Percentiles rank a stretch among this genome's conserved stretches.
phyloP scores from a whole-genome alignment of 2,797 vertebrate species.

The Rallus crepitans region DNA sequence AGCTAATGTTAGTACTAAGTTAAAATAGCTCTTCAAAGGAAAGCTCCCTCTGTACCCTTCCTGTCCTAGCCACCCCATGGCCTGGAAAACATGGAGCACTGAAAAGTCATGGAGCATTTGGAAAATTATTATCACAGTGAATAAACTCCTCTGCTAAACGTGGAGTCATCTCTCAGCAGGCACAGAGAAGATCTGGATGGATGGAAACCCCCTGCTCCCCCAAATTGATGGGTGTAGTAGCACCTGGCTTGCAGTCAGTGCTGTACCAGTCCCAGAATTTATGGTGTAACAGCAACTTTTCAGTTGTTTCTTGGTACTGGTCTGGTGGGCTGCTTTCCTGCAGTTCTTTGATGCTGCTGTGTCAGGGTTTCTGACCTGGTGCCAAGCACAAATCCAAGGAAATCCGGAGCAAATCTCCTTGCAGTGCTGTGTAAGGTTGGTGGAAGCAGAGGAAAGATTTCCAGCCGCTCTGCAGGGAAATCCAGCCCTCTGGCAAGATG shows the following conservation, averaged over 20 bases:
- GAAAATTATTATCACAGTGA: neutral
- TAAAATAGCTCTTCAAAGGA: neutral
- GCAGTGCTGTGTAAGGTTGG: neutral
- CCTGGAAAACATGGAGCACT: neutral
- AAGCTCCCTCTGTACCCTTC: neutral
- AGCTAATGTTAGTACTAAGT: fast-evolving
- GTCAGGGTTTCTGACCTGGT: neutral
- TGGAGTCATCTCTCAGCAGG: neutral
- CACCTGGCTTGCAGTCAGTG: neutral
- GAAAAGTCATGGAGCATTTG: neutral
- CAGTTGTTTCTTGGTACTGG: neutral
- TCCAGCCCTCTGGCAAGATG: neutral
- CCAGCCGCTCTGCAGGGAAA: neutral
- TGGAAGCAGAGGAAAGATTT: neutral
- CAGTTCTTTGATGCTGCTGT: neutral
- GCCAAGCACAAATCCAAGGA: slow-evolving; percentile 3
- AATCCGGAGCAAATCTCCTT: neutral
- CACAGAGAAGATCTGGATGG: neutral
- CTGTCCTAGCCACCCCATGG: neutral
- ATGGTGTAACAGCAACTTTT: neutral
- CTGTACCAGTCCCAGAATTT: neutral
- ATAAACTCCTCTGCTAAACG: neutral
- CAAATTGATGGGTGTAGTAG: neutral
- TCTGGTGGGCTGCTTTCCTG: neutral
- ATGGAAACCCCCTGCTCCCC: neutral